Conservation (phyloP, 2,888 invertebrate species). For the Trissolcus brochymenae region DNA sequence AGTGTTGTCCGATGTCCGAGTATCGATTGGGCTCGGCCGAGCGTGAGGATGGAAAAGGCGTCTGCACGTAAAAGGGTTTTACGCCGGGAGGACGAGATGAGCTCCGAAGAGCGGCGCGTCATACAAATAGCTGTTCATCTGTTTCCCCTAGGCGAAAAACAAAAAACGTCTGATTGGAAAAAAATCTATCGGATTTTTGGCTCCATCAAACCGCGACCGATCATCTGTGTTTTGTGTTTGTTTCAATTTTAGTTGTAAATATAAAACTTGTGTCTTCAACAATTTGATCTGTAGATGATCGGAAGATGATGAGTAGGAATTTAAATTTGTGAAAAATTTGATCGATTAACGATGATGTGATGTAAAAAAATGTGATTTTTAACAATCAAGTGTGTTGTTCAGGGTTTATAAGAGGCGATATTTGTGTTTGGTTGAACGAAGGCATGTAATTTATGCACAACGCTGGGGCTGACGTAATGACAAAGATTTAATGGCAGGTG, state of each 20-base stretch:
- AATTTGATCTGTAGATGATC: too few species aligned
- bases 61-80: slow-evolving; percentile 19
- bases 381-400: too few species aligned
- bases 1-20: slow-evolving; percentile 26
- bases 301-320: too few species aligned
- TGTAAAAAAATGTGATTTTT: too few species aligned
- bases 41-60: slow-evolving; percentile 1
- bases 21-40: slow-evolving; percentile 26
- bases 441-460: slow-evolving; percentile 16
- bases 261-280: too few species aligned
- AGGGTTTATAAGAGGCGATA: too few species aligned
- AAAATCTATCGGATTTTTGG: slow-evolving; percentile 36
- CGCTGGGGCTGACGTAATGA: slow-evolving; percentile 7
- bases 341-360: too few species aligned
- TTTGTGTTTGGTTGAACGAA: too few species aligned
- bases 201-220: not conserved
- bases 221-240: too few species aligned
- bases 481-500: slow-evolving; percentile 7
- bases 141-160: slow-evolving; percentile 14
- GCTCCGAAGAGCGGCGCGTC: slow-evolving; percentile 7
- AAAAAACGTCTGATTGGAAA: slow-evolving; percentile 19
- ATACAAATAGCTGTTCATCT: slow-evolving; percentile 34
- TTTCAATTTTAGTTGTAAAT: too few species aligned
- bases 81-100: slow-evolving; percentile 1
- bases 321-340: too few species aligned